Conservation (phyloP, 2,113 vertebrate genomes). For the Saimiri boliviensis region DNA sequence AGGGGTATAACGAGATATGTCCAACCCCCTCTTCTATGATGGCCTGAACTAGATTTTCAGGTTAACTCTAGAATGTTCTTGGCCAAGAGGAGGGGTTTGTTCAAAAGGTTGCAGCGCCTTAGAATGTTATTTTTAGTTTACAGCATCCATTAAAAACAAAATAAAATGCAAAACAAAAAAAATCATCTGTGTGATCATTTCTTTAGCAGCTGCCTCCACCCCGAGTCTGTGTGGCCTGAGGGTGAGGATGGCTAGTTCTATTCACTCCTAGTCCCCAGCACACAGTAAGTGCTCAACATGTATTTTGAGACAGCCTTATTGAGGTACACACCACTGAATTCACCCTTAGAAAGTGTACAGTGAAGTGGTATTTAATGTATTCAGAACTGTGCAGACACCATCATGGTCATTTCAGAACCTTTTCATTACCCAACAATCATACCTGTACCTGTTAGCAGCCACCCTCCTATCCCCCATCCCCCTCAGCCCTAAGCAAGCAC, state of each 20-base stretch:
- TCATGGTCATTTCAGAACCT: neutral
- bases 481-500: neutral
- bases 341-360: neutral
- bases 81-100: too few species aligned
- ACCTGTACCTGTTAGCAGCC: neutral
- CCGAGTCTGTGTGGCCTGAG: neutral
- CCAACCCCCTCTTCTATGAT: too few species aligned
- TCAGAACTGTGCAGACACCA: neutral
- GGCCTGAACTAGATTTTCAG: too few species aligned
- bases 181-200: neutral
- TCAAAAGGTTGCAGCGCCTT: too few species aligned
- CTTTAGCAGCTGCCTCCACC: neutral
- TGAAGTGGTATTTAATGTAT: accelerated
- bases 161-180: neutral
- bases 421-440: neutral
- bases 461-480: accelerated
- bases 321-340: neutral
- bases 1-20: too few species aligned
- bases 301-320: neutral
- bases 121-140: too few species aligned
- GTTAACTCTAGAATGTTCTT: too few species aligned
- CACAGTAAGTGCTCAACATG: neutral
- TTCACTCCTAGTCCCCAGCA: neutral
- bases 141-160: neutral
- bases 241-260: neutral